phyloP scores from a whole-genome alignment of 2,888 invertebrate genomes.

The Eucriotettix oculatus region DNA sequence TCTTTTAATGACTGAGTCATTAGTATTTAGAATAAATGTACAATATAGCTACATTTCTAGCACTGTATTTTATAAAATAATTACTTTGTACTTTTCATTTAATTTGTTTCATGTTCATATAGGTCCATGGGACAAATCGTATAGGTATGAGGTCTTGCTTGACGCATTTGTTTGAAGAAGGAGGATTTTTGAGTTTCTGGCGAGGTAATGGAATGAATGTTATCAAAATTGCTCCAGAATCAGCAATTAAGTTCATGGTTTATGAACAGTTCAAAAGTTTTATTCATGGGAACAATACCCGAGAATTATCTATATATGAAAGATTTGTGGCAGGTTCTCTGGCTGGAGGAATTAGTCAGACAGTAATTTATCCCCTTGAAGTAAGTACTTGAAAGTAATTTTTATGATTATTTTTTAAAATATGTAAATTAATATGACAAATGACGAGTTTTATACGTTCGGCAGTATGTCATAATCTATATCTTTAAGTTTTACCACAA shows the following conservation, averaged over 20 bases:
- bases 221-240: slow-evolving; percentile 96
- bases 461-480: no score
- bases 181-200: slow-evolving; percentile 84
- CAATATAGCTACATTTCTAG: no score
- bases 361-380: slow-evolving; percentile 94
- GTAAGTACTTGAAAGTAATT: no score
- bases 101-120: no score
- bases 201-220: slow-evolving; percentile 97
- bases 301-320: slow-evolving; percentile 74
- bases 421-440: not conserved
- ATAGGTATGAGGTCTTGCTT: slow-evolving; percentile 42
- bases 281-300: slow-evolving; percentile 60
- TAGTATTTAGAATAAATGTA: no score
- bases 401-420: not conserved
- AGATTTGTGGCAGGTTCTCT: slow-evolving; percentile 87
- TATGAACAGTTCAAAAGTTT: slow-evolving; percentile 90
- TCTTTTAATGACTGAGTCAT: no score
- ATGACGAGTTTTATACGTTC: no score
- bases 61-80: no score
- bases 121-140: slow-evolving; percentile 80
- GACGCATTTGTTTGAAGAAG: slow-evolving; percentile 77
- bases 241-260: slow-evolving; percentile 95
- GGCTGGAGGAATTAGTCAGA: slow-evolving; percentile 91
- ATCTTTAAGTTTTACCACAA: no score
- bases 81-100: no score